Conservation (phyloP, 1,140 invertebrate genomes). For the Campoletis sonorensis region DNA sequence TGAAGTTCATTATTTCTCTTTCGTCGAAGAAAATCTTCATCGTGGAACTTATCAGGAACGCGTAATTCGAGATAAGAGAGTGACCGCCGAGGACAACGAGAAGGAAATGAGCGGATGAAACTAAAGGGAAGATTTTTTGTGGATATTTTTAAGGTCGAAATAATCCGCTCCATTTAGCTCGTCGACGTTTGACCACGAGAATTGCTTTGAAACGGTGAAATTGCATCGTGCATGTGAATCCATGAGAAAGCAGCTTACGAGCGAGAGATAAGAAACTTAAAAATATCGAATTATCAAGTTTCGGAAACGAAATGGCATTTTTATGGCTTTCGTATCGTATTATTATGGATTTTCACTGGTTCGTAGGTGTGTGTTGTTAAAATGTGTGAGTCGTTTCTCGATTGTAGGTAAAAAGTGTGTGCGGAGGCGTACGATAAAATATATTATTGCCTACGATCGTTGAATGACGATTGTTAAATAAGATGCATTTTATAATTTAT, state of each 20-base stretch:
- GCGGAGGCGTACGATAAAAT: slow-evolving; percentile 6
- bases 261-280: background rate
- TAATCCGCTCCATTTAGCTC: background rate
- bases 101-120: background rate
- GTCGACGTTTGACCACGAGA: background rate
- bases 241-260: background rate
- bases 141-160: background rate
- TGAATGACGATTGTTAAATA: slow-evolving; percentile 5
- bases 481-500: background rate
- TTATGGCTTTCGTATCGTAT: slow-evolving; percentile 15
- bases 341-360: background rate
- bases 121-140: background rate
- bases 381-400: background rate
- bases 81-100: background rate
- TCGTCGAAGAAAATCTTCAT: background rate
- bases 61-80: background rate
- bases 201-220: background rate
- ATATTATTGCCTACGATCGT: slow-evolving; percentile 5
- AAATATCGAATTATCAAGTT: slow-evolving; percentile 35
- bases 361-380: background rate
- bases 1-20: background rate
- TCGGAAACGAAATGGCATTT: background rate
- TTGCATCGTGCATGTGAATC: background rate
- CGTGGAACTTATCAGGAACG: background rate
- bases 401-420: background rate